Evolutionary conservation across 64 coral and sea anemone genomes (phyloP), one percentile per base, ranked within the genome.

Genomic region (Porites australiensis): DNA sequence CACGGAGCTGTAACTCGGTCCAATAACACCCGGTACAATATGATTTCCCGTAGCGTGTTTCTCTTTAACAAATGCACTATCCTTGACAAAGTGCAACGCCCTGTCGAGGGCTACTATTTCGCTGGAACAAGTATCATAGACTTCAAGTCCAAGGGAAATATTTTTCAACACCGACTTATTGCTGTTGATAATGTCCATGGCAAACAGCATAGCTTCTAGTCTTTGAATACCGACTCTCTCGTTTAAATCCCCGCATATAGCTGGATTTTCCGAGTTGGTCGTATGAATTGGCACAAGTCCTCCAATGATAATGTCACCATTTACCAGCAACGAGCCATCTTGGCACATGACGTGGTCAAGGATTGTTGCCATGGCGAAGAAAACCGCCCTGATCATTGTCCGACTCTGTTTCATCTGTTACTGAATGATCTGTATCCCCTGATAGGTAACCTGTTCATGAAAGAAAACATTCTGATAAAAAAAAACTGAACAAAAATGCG

Each of bases 171-270:
- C 65, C 3, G 76, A 75, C 47, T 95, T 79, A 12, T 74, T 53
- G 0, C 83, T 81, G 79, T 95, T 98, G 57, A 98, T 80, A 19
- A 87, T 88, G 66, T 98, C 93, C 3, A 98, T 88, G 18, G 96
- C 96, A 88, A 93, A 98, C 43, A 95, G 53, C 87, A 98, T 87
- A 3, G 96, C 93, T 44, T 97, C 95, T 14, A 97, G 83, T 71
- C 95, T 82, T 61, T 97, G 95, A 54, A 97, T 91, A 2, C 95
- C 95, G 55, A 97, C 65, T 60, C 95, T 75, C 45, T 93, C 87
- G 44, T 97, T 37, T 19, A 97, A 53, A 20, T 87, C 23, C 10
- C 95, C 92, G 63, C 95, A 97, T 14, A 62, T 49, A 10, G 58
- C 52, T 5, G 70, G 82, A 51, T 69, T 46, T 20, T 22, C 62